A percentile compares a stretch with the other conserved stretches of the same genome.
These are phyloP conservation scores for Morone chrysops DNA, from an alignment of 2,113 vertebrate genomes.

Conservation along the genomic window DNA sequence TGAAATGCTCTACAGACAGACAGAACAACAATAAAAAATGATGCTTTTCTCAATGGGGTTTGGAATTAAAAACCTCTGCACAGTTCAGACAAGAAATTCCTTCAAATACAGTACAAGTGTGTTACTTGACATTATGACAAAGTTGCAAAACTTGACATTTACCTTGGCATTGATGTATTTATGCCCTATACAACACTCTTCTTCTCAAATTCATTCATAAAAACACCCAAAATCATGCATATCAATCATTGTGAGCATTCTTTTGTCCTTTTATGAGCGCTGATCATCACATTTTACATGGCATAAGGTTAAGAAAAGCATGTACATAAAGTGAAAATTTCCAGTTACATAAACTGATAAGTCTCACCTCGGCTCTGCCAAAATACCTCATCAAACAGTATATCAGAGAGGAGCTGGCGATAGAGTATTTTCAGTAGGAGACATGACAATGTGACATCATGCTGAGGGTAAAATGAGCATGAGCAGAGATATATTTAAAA, in stretches of 20 bases:
- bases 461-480: slow-evolving; percentile 66
- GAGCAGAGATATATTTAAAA: slow-evolving; percentile 45
- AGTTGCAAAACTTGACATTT: neutral
- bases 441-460: slow-evolving; percentile 74
- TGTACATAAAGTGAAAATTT: slow-evolving; percentile 31
- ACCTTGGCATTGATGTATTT: neutral
- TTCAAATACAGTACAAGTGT: neutral
- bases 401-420: slow-evolving; percentile 51
- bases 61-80: neutral
- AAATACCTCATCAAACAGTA: slow-evolving; percentile 35
- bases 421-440: slow-evolving; percentile 52
- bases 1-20: neutral
- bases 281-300: slow-evolving; percentile 7
- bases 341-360: slow-evolving; percentile 61
- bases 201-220: slow-evolving; percentile 1
- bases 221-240: neutral
- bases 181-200: neutral
- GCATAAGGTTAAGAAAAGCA: neutral
- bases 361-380: slow-evolving; percentile 47
- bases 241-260: slow-evolving; percentile 6
- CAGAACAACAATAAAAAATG: slow-evolving; percentile 1
- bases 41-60: slow-evolving; percentile 23
- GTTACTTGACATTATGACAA: neutral
- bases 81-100: neutral
- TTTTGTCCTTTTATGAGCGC: neutral